Conservation (phyloP, 2,888 invertebrate species). For the Silvanus unidentatus region DNA sequence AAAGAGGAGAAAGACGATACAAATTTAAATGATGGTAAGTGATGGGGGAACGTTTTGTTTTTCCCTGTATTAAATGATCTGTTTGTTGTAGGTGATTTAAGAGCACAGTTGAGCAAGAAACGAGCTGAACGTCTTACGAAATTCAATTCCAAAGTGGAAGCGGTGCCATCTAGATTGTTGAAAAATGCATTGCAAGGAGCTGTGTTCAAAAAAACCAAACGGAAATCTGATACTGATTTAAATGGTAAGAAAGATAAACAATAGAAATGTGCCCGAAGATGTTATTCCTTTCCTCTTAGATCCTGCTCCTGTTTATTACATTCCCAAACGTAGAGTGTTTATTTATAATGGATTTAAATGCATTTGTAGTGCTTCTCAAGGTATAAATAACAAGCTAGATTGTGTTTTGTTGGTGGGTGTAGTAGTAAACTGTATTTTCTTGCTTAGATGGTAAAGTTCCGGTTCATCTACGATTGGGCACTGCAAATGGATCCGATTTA, state of each 20-base stretch:
- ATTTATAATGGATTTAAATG: conserved; percentile 6
- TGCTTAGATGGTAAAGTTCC: conserved; percentile 40
- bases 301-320: conserved; percentile 25
- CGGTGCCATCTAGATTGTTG: conserved; percentile 47
- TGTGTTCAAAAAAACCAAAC: conserved; percentile 46
- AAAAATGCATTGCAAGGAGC: conserved; percentile 52
- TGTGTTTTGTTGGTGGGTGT: neutral
- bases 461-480: conserved; percentile 42
- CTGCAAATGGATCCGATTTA: conserved; percentile 30
- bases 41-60: too few relatives aligned
- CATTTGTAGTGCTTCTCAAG: neutral
- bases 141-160: conserved; percentile 36
- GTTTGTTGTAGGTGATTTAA: conserved; percentile 47
- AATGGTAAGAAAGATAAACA: conserved; percentile 28
- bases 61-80: too few relatives aligned
- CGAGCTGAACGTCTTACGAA: conserved; percentile 49
- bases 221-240: conserved; percentile 30
- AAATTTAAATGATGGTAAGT: neutral
- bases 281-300: conserved; percentile 9
- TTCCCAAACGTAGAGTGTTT: conserved; percentile 13
- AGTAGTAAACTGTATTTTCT: conserved; percentile 9
- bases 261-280: conserved; percentile 1
- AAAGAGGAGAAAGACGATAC: conserved; percentile 5
- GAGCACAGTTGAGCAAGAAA: conserved; percentile 51
- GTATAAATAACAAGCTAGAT: neutral